Base-by-base conservation (phyloP, 64 coral and sea anemone genomes). In the Montipora cactus region DNA sequence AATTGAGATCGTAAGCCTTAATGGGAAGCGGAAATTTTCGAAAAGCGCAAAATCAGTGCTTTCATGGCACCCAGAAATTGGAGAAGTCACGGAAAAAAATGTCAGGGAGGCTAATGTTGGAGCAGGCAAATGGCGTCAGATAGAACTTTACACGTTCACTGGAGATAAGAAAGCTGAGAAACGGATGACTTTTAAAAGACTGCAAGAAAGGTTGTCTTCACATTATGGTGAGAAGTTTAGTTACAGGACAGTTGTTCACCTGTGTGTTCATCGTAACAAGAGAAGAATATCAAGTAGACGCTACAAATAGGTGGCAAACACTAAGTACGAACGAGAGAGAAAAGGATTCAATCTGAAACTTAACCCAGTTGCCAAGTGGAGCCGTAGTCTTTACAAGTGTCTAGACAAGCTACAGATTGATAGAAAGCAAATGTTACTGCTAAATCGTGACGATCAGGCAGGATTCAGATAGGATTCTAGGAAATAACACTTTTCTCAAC, bases 311-410 rank as follows among this genome's bases (percentile, higher is more conserved):
- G 92, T 87, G 4, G 76, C 92, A 1, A 93, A 88, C 49, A 59
- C 88, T 19, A 74, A 75, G n/a, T 93, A 93, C 14, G 64, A 88
- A 44, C 59, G 66, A 15, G 59, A 79, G 15, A 59, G 92, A 4
- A 94, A 94, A 44, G 15, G 92, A 2, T 94, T 94, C 20, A 13
- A n/a, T 19, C 47, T 89, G 14, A 94, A 89, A 22, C 89, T 75
- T 7, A 89, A 94, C 69, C 86, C 92, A 7, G 92, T 89, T 23
- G 59, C 7, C 16, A 94, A 82, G 78, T 94, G 92, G 92, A 94
- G 92, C 75, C 44, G 87, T 15, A 81, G 76, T 21, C 9, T 94
- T 15, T 94, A 90, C 72, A 90, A 94, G 11, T 64, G 8, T 74
- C 23, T 94, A 14, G 45, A 76, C 8, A 8, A 89, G 77, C 87